Conservation (phyloP, 1,140 invertebrate genomes). For the Meloidogyne chitwoodi region DNA sequence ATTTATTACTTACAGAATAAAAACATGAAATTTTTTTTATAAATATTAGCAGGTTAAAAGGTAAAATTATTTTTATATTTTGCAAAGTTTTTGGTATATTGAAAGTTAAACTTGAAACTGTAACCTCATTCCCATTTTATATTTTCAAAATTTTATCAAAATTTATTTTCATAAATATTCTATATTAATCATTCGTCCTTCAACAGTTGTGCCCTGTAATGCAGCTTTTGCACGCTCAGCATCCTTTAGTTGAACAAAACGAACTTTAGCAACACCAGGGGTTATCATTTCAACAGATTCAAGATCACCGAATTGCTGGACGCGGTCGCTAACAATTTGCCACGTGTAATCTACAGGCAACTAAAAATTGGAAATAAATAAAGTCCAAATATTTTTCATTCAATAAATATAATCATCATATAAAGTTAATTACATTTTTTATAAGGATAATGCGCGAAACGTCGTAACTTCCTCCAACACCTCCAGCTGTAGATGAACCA, state of each 20-base stretch:
- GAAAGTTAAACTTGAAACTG: no score
- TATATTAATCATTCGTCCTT: slow-evolving; percentile 49
- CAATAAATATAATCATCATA: background rate
- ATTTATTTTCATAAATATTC: slow-evolving; percentile 43
- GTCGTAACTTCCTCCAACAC: slow-evolving; percentile 2
- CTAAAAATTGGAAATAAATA: slow-evolving; percentile 35
- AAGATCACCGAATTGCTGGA: slow-evolving; percentile 53
- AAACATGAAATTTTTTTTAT: background rate
- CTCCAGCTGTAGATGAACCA: background rate
- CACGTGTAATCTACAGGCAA: slow-evolving; percentile 58
- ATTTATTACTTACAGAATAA: background rate
- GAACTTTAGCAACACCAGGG: slow-evolving; percentile 54
- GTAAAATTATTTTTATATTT: no score
- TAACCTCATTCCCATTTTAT: no score
- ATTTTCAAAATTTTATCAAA: no score
- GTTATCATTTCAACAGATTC: slow-evolving; percentile 53
- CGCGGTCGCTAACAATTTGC: slow-evolving; percentile 57
- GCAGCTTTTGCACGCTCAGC: slow-evolving; percentile 47
- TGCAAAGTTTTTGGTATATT: no score
- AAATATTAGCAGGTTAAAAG: no score
- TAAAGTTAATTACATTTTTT: slow-evolving; percentile 36
- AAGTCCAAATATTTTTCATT: slow-evolving; percentile 5
- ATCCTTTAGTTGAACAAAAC: slow-evolving; percentile 45
- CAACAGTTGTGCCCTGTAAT: slow-evolving; percentile 47
- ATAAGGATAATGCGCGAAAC: slow-evolving; percentile 41